A percentile compares a stretch with the other conserved stretches of the same genome.
Evolutionary conservation across 2,888 invertebrate genomes (phyloP).

Genomic region (Halictus quadricinctus): DNA sequence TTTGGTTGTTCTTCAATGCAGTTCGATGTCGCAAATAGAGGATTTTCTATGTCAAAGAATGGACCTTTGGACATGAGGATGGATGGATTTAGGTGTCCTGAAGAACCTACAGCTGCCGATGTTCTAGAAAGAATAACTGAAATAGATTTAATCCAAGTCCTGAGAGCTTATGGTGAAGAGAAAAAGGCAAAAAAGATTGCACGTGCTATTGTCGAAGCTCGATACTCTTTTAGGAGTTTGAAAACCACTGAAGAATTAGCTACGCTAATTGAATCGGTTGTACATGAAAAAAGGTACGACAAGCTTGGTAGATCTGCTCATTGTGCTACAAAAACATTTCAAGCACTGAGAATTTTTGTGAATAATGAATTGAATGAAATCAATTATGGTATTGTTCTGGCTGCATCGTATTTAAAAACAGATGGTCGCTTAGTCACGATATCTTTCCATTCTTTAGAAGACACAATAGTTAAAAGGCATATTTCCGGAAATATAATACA

Average conservation of each 20-base stretch:
- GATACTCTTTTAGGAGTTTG: slow-evolving; percentile 89
- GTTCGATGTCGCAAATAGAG: slow-evolving; percentile 91
- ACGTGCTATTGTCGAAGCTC: slow-evolving; percentile 92
- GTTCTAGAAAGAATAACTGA: slow-evolving; percentile 92
- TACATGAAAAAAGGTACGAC: slow-evolving; percentile 85
- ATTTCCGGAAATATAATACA: slow-evolving; percentile 90
- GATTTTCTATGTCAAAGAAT: slow-evolving; percentile 93
- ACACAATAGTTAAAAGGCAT: slow-evolving; percentile 95
- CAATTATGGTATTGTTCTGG: slow-evolving; percentile 92
- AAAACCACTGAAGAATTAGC: slow-evolving; percentile 93
- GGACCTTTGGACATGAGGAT: slow-evolving; percentile 98
- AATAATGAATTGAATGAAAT: slow-evolving; percentile 98
- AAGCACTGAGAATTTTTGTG: slow-evolving; percentile 96
- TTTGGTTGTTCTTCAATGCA: slow-evolving; percentile 98
- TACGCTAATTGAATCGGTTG: slow-evolving; percentile 87
- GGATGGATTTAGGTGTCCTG: slow-evolving; percentile 89
- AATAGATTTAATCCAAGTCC: slow-evolving; percentile 90
- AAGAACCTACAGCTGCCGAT: slow-evolving; percentile 93
- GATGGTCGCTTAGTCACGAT: slow-evolving; percentile 92
- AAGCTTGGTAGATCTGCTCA: slow-evolving; percentile 90
- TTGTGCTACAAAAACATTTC: slow-evolving; percentile 95
- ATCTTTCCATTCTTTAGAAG: slow-evolving; percentile 96
- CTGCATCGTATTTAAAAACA: slow-evolving; percentile 89
- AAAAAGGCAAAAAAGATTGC: slow-evolving; percentile 93
- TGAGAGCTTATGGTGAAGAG: slow-evolving; percentile 97